These are phyloP conservation scores for Agrotis exclamationis DNA, from an alignment of 2,888 invertebrate genomes.

Conservation along the genomic window DNA sequence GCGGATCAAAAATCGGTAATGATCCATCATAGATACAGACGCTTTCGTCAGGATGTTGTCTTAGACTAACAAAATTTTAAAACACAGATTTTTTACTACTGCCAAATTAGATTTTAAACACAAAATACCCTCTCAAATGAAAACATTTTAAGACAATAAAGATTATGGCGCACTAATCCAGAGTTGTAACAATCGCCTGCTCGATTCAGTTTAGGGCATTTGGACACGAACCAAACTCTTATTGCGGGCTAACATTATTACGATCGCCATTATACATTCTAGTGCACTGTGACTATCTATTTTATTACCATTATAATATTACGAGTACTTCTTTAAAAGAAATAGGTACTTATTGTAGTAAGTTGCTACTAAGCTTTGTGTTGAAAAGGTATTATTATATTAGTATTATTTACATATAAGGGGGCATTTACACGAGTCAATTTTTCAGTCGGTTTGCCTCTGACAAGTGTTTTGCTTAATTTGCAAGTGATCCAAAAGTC, in stretches of 20 bases:
- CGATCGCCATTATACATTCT: conserved; percentile 28
- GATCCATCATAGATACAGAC: too few species aligned
- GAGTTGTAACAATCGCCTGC: conserved; percentile 30
- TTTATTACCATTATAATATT: conserved; percentile 32
- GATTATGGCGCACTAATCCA: conserved; percentile 35
- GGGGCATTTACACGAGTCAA: too few species aligned
- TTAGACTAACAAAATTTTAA: too few species aligned
- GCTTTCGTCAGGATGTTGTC: too few species aligned
- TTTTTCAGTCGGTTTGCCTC: too few species aligned
- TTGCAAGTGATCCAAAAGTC: too few species aligned
- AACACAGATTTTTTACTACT: not conserved
- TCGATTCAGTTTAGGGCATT: conserved; percentile 55
- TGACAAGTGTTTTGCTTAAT: too few species aligned
- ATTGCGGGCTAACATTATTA: conserved; percentile 48
- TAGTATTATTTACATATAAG: too few species aligned
- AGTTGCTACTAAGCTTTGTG: too few species aligned
- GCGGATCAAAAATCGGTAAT: too few species aligned
- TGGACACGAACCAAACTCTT: conserved; percentile 63
- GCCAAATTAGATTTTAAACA: not conserved
- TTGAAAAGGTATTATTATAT: too few species aligned
- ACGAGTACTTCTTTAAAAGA: not conserved
- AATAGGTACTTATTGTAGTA: not conserved
- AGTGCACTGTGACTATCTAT: conserved; percentile 16
- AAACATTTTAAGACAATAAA: conserved; percentile 29
- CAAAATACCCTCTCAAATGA: conserved; percentile 10